These are phyloP conservation scores for Hermatobates lingyangjiaoensis DNA, from an alignment of 1,140 invertebrate genomes.

Conservation along the genomic window DNA sequence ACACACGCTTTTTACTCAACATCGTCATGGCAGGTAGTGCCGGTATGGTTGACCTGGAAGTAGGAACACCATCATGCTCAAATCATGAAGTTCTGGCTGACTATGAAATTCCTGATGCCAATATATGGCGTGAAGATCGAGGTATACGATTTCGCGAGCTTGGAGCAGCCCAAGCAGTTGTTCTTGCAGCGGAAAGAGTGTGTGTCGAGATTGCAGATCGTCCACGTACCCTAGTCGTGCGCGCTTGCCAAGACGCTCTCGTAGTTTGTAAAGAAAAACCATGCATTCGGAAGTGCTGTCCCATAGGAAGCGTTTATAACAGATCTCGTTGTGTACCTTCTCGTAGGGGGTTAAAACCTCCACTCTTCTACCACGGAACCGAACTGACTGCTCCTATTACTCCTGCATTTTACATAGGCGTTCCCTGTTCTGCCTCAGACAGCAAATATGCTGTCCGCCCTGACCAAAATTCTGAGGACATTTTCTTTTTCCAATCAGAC, in stretches of 20 bases:
- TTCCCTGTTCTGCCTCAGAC: too few relatives aligned
- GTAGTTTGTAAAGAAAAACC: slow-evolving; percentile 4
- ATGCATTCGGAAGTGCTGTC: slow-evolving; percentile 12
- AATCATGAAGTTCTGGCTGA: slow-evolving; percentile 8
- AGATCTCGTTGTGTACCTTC: neutral
- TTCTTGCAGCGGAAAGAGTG: slow-evolving; percentile 10
- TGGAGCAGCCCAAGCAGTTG: neutral
- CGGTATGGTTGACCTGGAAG: slow-evolving; percentile 6
- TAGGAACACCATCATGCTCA: slow-evolving; percentile 8
- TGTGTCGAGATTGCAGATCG: slow-evolving; percentile 12
- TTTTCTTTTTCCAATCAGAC: too few relatives aligned
- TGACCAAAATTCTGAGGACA: too few relatives aligned
- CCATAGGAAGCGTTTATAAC: slow-evolving; percentile 6
- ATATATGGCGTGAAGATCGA: slow-evolving; percentile 11
- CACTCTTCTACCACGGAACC: too few relatives aligned
- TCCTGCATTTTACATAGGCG: too few relatives aligned
- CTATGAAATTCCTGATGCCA: slow-evolving; percentile 7
- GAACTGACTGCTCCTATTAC: too few relatives aligned
- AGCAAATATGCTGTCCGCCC: too few relatives aligned
- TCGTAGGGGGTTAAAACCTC: too few relatives aligned
- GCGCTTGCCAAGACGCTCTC: slow-evolving; percentile 7
- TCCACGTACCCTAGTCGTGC: slow-evolving; percentile 8
- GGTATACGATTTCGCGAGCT: slow-evolving; percentile 1
- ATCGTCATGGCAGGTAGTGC: slow-evolving; percentile 1
- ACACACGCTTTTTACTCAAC: slow-evolving; percentile 4